phyloP scores from a whole-genome alignment of 2,113 vertebrate genomes.

The Myotis davidii region DNA sequence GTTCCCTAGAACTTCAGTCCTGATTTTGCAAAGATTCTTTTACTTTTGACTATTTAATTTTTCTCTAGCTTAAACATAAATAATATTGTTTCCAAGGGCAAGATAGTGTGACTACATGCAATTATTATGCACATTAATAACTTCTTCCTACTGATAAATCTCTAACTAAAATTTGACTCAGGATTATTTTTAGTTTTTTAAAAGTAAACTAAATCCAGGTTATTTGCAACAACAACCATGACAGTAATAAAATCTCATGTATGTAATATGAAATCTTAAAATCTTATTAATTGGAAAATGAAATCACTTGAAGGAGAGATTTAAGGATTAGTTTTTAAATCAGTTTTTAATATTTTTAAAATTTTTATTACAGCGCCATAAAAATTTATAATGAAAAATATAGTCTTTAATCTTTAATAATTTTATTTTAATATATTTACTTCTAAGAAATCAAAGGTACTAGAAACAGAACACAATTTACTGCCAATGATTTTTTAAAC shows the following conservation, averaged over 20 bases:
- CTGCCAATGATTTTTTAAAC: not conserved
- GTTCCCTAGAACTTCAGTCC: not conserved
- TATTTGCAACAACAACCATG: slow-evolving; percentile 77
- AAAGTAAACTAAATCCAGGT: slow-evolving; percentile 60
- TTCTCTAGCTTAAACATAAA: slow-evolving; percentile 35
- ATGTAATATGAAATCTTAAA: slow-evolving; percentile 73
- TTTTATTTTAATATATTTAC: slow-evolving; percentile 79
- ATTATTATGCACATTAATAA: slow-evolving; percentile 55
- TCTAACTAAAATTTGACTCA: slow-evolving; percentile 71
- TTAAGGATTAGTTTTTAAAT: slow-evolving; percentile 88
- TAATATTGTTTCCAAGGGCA: slow-evolving; percentile 39
- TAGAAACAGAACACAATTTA: not conserved
- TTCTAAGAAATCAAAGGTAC: slow-evolving; percentile 54
- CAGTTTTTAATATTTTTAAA: slow-evolving; percentile 85
- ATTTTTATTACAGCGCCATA: slow-evolving; percentile 81
- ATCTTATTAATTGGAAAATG: slow-evolving; percentile 85
- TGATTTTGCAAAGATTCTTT: slow-evolving; percentile 32
- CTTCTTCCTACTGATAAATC: slow-evolving; percentile 70
- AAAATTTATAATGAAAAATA: slow-evolving; percentile 84
- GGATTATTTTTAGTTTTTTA: slow-evolving; percentile 77
- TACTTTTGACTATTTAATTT: not conserved
- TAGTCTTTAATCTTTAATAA: slow-evolving; percentile 83
- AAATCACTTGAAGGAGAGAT: slow-evolving; percentile 85
- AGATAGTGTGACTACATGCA: not conserved
- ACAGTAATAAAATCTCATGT: slow-evolving; percentile 78